phyloP scores from a whole-genome alignment of 2,113 vertebrate genomes.

The Fulica atra region DNA sequence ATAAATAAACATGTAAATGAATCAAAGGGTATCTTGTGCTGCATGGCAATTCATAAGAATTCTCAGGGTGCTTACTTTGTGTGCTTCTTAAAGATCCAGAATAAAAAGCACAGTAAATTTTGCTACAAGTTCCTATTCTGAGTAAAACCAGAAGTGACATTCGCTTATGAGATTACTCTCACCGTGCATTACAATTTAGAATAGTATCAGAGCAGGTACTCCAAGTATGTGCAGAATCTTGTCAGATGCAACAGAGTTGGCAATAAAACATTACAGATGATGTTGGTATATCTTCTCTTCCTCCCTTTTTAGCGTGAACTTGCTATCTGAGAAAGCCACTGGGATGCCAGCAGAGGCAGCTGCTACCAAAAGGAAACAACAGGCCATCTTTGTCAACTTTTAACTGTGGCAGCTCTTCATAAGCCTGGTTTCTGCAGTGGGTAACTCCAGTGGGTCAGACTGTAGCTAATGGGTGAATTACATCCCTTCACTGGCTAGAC shows the following conservation, averaged over 20 bases:
- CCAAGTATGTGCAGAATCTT: not conserved
- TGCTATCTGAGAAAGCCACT: not conserved
- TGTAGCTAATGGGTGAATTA: not conserved
- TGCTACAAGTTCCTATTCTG: conserved; percentile 40
- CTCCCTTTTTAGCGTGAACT: not conserved
- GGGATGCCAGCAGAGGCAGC: not conserved
- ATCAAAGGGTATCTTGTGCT: conserved; percentile 24
- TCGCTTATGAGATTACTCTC: conserved; percentile 49
- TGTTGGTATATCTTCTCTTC: not conserved
- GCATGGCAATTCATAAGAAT: conserved; percentile 18
- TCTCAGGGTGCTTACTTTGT: conserved; percentile 10
- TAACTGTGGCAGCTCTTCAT: not conserved
- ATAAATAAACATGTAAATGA: conserved; percentile 51
- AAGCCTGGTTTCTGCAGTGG: not conserved
- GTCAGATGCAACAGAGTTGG: conserved; percentile 1
- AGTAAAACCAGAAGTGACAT: conserved; percentile 54
- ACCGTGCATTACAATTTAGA: conserved; percentile 22
- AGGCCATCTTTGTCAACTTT: not conserved
- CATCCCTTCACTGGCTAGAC: not conserved
- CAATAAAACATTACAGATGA: conserved; percentile 23
- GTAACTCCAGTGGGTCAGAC: not conserved
- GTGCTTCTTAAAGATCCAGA: conserved; percentile 36
- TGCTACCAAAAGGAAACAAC: not conserved
- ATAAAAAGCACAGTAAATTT: conserved; percentile 34
- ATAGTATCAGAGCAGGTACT: conserved; percentile 40